Evolutionary conservation across 2,113 vertebrate genomes (phyloP).

Genomic region (Neogobius melanostomus): DNA sequence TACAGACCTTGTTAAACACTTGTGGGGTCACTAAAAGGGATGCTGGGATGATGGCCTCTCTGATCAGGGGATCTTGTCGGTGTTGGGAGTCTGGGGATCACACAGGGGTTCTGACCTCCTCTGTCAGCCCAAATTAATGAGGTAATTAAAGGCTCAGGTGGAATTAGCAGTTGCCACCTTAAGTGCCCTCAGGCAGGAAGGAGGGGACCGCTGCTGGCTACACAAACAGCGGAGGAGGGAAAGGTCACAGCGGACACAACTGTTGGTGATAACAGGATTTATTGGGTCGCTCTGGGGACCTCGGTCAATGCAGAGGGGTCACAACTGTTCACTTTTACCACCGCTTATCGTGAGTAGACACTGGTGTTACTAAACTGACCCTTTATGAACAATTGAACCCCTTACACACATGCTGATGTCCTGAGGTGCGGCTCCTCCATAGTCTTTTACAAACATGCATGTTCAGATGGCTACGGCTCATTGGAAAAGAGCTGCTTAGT

Average conservation of each 20-base stretch:
- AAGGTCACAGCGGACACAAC: constrained; percentile 38
- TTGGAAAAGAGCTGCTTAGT: too few species aligned
- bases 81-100: constrained; percentile 66
- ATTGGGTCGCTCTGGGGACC: background rate
- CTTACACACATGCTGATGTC: too few species aligned
- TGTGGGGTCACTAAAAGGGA: constrained; percentile 50
- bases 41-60: constrained; percentile 48
- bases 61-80: constrained; percentile 58
- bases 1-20: constrained; percentile 67
- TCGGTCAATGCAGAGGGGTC: background rate
- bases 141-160: constrained; percentile 77
- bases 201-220: constrained; percentile 35
- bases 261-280: constrained; percentile 1
- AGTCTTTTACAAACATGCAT: too few species aligned
- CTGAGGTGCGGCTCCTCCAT: too few species aligned
- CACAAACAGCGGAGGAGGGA: constrained; percentile 13
- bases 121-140: constrained; percentile 79
- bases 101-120: constrained; percentile 73
- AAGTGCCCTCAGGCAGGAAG: constrained; percentile 52
- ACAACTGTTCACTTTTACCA: too few species aligned
- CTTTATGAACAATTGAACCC: too few species aligned
- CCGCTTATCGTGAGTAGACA: too few species aligned
- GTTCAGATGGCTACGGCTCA: too few species aligned
- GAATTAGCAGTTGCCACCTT: constrained; percentile 73
- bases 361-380: too few species aligned